A percentile compares a stretch with the other conserved stretches of the same genome.
phyloP scores from a whole-genome alignment of 2,113 vertebrate species.

The Murina feae region DNA sequence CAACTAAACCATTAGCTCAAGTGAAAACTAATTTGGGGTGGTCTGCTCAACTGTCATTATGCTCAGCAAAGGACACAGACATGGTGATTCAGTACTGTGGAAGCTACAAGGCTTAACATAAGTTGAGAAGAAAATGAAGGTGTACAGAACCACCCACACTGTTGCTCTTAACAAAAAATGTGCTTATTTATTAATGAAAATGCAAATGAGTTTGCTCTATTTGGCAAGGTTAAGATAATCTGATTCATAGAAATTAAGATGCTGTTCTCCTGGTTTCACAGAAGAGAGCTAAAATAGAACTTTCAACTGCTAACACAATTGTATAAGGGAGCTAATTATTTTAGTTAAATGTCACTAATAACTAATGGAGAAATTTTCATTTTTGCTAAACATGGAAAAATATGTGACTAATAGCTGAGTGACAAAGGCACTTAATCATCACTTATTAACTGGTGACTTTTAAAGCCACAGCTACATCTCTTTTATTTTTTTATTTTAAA shows the following conservation, averaged over 20 bases:
- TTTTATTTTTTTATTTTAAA: not conserved
- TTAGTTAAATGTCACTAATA: constrained; percentile 65
- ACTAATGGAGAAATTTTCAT: constrained; percentile 56
- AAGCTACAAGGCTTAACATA: not conserved
- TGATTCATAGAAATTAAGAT: constrained; percentile 49
- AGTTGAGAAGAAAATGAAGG: not conserved
- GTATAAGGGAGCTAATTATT: constrained; percentile 26
- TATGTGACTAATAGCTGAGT: constrained; percentile 55
- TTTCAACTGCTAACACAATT: constrained; percentile 43
- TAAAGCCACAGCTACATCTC: not conserved
- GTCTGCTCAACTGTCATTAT: not conserved
- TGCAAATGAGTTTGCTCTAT: not conserved
- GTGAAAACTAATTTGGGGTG: not conserved
- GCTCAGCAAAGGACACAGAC: not conserved
- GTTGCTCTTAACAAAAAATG: not conserved
- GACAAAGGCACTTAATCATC: constrained; percentile 56
- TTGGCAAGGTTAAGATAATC: constrained; percentile 40
- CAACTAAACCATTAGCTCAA: not conserved
- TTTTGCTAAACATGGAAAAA: constrained; percentile 56
- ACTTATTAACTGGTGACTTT: not conserved
- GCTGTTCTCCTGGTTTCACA: constrained; percentile 35
- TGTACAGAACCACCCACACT: not conserved
- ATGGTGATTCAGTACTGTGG: not conserved
- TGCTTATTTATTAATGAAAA: constrained; percentile 42
- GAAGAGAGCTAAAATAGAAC: constrained; percentile 64